phyloP scores from a whole-genome alignment of 2,797 vertebrate species.

The Astyanax mexicanus region DNA sequence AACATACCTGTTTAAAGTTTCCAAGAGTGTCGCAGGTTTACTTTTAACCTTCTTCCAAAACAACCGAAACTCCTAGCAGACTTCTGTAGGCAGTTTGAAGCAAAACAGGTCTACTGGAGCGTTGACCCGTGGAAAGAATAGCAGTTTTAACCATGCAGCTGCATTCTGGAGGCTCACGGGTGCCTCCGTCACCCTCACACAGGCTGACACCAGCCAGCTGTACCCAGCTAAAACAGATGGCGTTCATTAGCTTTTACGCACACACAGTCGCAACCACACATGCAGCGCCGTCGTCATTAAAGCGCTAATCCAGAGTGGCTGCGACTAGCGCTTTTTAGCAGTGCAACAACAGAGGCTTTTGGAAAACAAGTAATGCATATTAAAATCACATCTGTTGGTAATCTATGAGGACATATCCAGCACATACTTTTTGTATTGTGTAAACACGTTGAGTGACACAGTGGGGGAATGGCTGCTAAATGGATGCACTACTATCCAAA shows the following conservation, averaged over 20 bases:
- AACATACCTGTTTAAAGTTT: no score
- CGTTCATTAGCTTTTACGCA: constrained; percentile 30
- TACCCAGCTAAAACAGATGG: constrained; percentile 42
- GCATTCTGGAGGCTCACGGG: not conserved
- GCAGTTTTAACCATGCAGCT: not conserved
- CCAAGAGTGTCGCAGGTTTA: no score
- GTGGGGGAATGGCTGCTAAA: no score
- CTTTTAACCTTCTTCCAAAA: not conserved
- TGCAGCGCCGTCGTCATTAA: not conserved
- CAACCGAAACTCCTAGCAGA: not conserved
- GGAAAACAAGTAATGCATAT: no score
- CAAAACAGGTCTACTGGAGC: no score
- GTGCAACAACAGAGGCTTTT: not conserved
- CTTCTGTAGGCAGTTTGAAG: not conserved
- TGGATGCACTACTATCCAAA: no score
- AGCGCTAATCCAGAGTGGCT: not conserved
- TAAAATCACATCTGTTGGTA: not conserved
- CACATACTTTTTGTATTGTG: not conserved
- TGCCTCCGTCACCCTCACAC: not conserved
- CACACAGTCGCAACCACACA: not conserved
- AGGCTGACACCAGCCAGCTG: constrained; percentile 39
- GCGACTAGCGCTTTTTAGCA: not conserved
- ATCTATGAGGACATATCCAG: not conserved
- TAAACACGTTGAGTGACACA: not conserved
- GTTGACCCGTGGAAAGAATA: not conserved